These are phyloP conservation scores for Punctoribates punctum DNA, from an alignment of 2,888 invertebrate species.

Conservation along the genomic window DNA sequence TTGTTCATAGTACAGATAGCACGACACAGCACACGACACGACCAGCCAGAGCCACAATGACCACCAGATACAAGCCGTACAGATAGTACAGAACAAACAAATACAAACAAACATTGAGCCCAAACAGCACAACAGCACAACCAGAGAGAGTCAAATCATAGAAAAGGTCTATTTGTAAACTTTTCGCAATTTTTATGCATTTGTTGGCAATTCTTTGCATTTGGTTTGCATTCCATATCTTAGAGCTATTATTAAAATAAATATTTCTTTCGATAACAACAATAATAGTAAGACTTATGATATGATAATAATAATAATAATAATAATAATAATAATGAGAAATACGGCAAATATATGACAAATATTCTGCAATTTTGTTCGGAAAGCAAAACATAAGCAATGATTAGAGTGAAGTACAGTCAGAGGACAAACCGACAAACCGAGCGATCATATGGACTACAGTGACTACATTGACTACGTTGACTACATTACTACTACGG, in stretches of 20 bases:
- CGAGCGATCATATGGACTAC: too few relatives aligned
- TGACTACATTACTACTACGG: too few relatives aligned
- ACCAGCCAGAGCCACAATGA: conserved; percentile 26
- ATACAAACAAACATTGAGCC: conserved; percentile 25
- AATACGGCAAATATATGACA: too few relatives aligned
- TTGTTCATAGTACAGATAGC: neutral
- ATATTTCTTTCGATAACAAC: conserved; percentile 9
- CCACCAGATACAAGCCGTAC: neutral
- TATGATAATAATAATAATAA: neutral
- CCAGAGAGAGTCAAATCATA: neutral
- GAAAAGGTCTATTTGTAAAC: neutral
- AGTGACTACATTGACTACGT: too few relatives aligned
- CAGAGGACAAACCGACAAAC: too few relatives aligned
- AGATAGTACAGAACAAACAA: conserved; percentile 12
- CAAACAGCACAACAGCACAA: neutral
- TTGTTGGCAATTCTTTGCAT: neutral
- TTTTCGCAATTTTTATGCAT: too few relatives aligned
- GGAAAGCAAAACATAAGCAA: too few relatives aligned
- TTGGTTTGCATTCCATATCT: conserved; percentile 19
- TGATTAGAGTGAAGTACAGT: too few relatives aligned
- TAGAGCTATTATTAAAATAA: conserved; percentile 34
- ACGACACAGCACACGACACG: neutral
- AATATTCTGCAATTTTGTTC: too few relatives aligned
- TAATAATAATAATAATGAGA: too few relatives aligned
- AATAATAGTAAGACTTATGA: neutral